Evolutionary conservation across 2,888 invertebrate genomes (phyloP), one percentile per base, ranked within the genome.

Genomic region (Crossocerus cetratus): DNA sequence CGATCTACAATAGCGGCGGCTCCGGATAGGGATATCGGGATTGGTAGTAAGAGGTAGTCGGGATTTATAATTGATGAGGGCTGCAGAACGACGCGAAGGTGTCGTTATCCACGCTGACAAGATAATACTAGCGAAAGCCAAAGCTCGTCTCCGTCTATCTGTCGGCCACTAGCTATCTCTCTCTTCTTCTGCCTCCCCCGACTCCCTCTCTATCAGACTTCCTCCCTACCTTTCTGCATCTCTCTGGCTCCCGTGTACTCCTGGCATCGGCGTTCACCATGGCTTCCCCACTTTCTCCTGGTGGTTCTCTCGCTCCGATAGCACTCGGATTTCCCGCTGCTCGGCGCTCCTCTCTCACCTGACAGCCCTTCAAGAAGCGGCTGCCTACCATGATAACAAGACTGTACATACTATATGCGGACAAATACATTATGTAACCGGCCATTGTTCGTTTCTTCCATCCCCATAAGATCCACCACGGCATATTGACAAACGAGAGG

Each of bases 1-100:
- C 79, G 78, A 82, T 78, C 78, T 73, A 75, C 78, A 82, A 84
- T 84, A 82, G 84, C 78, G 79, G 82, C 32, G 71, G 67, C 70
- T 49, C 72, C 66, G 76, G 80, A 84, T 83, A 76, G 79, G 83
- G 82, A 83, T 84, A 82, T 82, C 77, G 72, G 80, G 85, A 85
- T 84, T 83, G 82, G 79, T 82, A 80, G 78, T 75, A 68, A 81
- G 81, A 83, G 78, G 78, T 65, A 74, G 76, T 80, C 74, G 83
- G 83, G 85, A 86, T 88, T 88, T 87, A 88, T 88, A 88, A 88
- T 87, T 87, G 86, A 88, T 87, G 87, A 86, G 87, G 85, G 87
- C 80, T 84, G 84, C 83, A 83, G 84, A 83, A 83, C 85, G 86
- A 83, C 87, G 83, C 83, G 84, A 79, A 86, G 87, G 87, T 87